Evolutionary conservation across 1,140 invertebrate species (phyloP), one percentile per base, ranked within the genome.

Genomic region (Zaprionus camerounensis): DNA sequence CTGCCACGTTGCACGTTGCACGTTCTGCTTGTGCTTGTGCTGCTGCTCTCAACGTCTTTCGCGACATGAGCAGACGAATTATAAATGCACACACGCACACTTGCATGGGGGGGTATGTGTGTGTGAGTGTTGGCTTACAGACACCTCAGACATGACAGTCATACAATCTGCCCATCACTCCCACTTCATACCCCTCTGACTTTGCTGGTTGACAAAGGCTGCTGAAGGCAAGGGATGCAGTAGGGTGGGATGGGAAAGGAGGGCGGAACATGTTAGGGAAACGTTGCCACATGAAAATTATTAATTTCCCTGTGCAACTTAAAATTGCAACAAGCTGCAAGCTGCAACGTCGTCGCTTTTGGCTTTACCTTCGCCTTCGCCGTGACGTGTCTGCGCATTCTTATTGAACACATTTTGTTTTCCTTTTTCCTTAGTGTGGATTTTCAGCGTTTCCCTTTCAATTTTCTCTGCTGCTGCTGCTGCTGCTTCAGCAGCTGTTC

Each of bases 221-320:
- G 41, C 46, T n/a, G 17, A 46, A 44, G 59, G 49, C 28, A 59
- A 12, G n/a, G 15, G 15, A 0, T 2, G 11, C 17, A 0, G 15
- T 13, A 38, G 13, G 31, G 12, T 3, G 9, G 5, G 6, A 3
- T 9, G 0, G 1, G 28, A 11, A 26, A 15, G 15, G 26, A n/a
- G 15, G 38, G 24, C 1, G 22, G 12, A 3, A 46, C 6, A 57
- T 34, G 53, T 36, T 38, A 38, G 34, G 62, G 17, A 77, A 71
- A 63, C 46, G 61, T 66, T 68, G 74, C 80, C 76, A 75, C 81
- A 88, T 76, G 65, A 75, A 83, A 87, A 88, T 88, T 80, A 87
- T 87, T 88, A 80, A 88, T 87, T 88, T 83, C 74, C 74, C 77
- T 56, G 73, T 56, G 73, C 70, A 87, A 82, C 82, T 86, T 82